Conservation (phyloP, 2,797 vertebrate species). For the Labroides dimidiatus region DNA sequence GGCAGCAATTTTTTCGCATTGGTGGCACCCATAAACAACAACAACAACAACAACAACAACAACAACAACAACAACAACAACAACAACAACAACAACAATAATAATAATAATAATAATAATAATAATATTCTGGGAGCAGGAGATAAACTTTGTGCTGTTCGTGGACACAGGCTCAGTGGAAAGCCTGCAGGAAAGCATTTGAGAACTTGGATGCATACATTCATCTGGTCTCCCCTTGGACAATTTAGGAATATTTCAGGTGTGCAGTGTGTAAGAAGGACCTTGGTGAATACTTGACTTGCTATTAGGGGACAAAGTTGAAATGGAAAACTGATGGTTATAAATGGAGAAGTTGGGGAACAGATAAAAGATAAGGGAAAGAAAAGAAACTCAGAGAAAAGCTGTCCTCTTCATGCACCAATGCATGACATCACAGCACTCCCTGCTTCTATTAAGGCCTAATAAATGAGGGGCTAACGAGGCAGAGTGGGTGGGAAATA, state of each 20-base stretch:
- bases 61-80: too few relatives aligned
- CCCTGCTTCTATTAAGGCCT: slow-evolving; percentile 85
- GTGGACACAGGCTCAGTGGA: too few relatives aligned
- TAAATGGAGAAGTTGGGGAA: slow-evolving; percentile 35
- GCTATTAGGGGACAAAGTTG: slow-evolving; percentile 13
- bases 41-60: too few relatives aligned
- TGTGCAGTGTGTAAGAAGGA: neutral
- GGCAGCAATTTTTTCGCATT: too few relatives aligned
- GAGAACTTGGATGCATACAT: too few relatives aligned
- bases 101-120: too few relatives aligned
- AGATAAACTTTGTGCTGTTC: too few relatives aligned
- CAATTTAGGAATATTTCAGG: neutral
- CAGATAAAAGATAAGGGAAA: slow-evolving; percentile 45
- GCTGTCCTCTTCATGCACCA: slow-evolving; percentile 75
- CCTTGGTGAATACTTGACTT: slow-evolving; percentile 35
- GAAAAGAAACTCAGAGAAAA: slow-evolving; percentile 48
- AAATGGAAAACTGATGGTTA: slow-evolving; percentile 48
- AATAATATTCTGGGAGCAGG: too few relatives aligned
- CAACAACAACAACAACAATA: too few relatives aligned
- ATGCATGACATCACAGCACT: slow-evolving; percentile 84
- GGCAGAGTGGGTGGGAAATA: slow-evolving; percentile 79
- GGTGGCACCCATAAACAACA: too few relatives aligned
- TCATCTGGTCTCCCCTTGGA: neutral
- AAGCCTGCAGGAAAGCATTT: too few relatives aligned
- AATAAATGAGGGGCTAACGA: slow-evolving; percentile 87